Base-by-base conservation (phyloP, 1,140 invertebrate genomes). In the Gryon sp. region DNA sequence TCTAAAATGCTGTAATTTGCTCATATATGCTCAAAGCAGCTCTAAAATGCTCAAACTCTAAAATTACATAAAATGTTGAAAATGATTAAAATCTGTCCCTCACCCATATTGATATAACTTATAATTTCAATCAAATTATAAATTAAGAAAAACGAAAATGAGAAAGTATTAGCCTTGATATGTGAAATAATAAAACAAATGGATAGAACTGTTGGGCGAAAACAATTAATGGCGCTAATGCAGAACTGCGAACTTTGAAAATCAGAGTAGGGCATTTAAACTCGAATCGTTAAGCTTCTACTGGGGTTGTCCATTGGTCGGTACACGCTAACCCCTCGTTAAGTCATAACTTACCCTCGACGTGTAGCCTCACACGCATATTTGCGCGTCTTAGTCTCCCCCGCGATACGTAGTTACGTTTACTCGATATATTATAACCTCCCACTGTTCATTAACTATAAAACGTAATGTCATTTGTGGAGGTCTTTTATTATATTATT, bases 311-410 rank as follows among this genome's bases (percentile, higher is more conserved):
- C 81, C 81, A 81, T 79, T 75, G 73, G 70, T 65, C 65, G 72
- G 69, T 79, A 82, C 86, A 88, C 86, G 87, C 86, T 81, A 87
- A 87, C 83, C 81, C 80, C 86, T 88, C 87, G 86, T 88, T 88
- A 88, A 87, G 86, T 85, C 86, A 87, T 88, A 87, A 88, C 84
- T 88, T 86, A 88, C 81, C 81, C 84, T 82, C 78, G 73, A 81
- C 80, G 34, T 65, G 32, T 74, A 65, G 43, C 60, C 74, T 62
- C 50, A 59, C 65, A 43, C 59, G 57, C 52, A 59, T 69, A 60
- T 60, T 57, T 76, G 59, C 45, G 46, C 57, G 59, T 65, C 48
- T 57, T 53, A 45, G 22, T 34, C 69, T n/a, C n/a, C 55, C 50
- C 52, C 38, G 28, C 30, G 65, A 68, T 68, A 59, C 24, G 52